These are phyloP conservation scores for Sebastolobus alascanus DNA, from an alignment of 2,797 vertebrate genomes.

Conservation along the genomic window DNA sequence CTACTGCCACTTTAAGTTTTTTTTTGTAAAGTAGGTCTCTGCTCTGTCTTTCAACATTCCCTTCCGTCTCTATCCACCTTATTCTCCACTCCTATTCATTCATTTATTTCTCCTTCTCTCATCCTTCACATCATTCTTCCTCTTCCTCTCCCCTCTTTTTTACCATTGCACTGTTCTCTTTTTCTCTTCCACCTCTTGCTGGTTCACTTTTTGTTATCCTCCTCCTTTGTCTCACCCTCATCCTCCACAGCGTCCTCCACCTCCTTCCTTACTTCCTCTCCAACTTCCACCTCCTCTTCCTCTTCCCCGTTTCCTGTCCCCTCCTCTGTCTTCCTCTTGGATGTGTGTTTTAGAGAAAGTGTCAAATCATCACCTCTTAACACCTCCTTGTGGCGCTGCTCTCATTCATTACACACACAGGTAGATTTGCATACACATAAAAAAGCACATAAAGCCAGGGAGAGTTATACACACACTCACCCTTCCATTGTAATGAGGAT, in stretches of 20 bases:
- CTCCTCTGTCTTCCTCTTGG: constrained; percentile 4
- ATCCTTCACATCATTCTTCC: neutral
- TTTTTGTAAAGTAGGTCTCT: too few relatives aligned
- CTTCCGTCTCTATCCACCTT: neutral
- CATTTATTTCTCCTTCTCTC: neutral
- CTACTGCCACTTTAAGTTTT: too few relatives aligned
- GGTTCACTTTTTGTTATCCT: neutral
- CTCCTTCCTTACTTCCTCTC: neutral
- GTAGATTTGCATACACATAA: constrained; percentile 26
- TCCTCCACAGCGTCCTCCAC: neutral
- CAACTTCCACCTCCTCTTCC: neutral
- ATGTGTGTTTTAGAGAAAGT: constrained; percentile 47
- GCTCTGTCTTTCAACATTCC: neutral
- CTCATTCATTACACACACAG: constrained; percentile 61
- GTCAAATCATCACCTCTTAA: constrained; percentile 68
- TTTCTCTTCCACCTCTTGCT: neutral
- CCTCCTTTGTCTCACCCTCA: neutral
- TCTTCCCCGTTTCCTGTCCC: neutral
- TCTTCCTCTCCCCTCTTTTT: neutral
- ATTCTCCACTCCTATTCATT: neutral
- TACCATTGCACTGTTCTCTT: neutral
- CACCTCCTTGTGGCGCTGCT: constrained; percentile 82
- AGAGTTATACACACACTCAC: constrained; percentile 39
- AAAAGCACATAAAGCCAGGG: constrained; percentile 2
- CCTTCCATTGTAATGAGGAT: constrained; percentile 69